phyloP scores from a whole-genome alignment of 2,113 vertebrate genomes.

The Ammodytes dubius region DNA sequence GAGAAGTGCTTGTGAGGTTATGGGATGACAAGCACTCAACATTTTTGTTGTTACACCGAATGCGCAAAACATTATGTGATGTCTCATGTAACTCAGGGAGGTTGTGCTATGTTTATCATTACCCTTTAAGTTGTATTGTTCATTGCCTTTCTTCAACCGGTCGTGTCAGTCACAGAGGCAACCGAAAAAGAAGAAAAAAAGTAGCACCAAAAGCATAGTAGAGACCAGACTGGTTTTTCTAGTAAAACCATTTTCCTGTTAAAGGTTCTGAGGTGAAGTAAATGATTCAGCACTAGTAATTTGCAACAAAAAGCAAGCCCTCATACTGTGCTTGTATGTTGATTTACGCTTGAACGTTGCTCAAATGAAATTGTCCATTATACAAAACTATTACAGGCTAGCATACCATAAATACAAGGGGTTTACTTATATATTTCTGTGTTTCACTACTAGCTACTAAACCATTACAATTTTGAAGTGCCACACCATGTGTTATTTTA shows the following conservation, averaged over 20 bases:
- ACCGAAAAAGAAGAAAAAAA: not conserved
- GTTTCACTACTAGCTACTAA: not conserved
- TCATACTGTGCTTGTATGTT: not conserved
- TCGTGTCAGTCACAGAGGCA: conserved; percentile 7
- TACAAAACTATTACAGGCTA: not conserved
- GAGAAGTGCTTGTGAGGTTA: too few species aligned
- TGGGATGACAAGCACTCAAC: too few species aligned
- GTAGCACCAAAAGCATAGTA: not conserved
- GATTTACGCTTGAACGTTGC: not conserved
- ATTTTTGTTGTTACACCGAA: not conserved
- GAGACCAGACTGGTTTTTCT: not conserved
- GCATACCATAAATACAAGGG: not conserved
- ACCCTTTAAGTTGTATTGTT: conserved; percentile 7
- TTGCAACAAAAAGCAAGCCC: not conserved
- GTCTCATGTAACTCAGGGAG: not conserved
- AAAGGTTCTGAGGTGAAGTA: not conserved
- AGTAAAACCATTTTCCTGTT: not conserved
- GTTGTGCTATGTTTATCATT: conserved; percentile 4
- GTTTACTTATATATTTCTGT: not conserved
- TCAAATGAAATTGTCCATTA: not conserved
- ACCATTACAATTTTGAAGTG: not conserved
- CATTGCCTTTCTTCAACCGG: conserved; percentile 9
- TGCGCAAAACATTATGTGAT: not conserved
- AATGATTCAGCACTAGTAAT: not conserved
- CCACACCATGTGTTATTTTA: not conserved